A percentile compares a stretch with the other conserved stretches of the same genome.
Conservation (phyloP, 2,113 vertebrate species). For the Peromyscus maniculatus region DNA sequence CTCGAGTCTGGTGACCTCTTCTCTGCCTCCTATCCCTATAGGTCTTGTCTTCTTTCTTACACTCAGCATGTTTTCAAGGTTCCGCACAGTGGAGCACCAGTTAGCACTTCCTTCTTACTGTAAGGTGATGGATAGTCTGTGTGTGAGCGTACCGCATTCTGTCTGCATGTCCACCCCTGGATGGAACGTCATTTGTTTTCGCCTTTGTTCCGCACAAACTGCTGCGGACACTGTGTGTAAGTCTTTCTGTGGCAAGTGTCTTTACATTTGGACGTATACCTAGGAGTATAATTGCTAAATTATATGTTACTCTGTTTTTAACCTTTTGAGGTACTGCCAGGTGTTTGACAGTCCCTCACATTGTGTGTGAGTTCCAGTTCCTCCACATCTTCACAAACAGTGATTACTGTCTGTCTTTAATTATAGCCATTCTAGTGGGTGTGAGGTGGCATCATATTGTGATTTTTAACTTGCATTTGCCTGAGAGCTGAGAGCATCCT, state of each 20-base stretch:
- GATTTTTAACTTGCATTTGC: constrained; percentile 40
- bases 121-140: background rate
- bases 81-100: background rate
- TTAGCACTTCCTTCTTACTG: background rate
- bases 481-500: background rate
- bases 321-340: background rate
- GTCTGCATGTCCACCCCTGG: background rate
- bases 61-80: background rate
- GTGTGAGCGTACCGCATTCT: background rate
- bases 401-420: background rate
- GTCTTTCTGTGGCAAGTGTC: background rate
- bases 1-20: background rate
- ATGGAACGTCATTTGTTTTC: background rate
- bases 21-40: background rate
- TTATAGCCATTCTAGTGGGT: background rate
- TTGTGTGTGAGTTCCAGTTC: background rate
- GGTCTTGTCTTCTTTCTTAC: background rate
- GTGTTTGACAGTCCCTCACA: background rate
- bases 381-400: background rate
- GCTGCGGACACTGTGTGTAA: background rate
- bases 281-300: background rate
- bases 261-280: background rate
- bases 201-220: background rate
- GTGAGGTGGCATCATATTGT: background rate
- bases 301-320: background rate